These are phyloP conservation scores for Listronotus oregonensis DNA, from an alignment of 1,140 invertebrate species.

Conservation along the genomic window DNA sequence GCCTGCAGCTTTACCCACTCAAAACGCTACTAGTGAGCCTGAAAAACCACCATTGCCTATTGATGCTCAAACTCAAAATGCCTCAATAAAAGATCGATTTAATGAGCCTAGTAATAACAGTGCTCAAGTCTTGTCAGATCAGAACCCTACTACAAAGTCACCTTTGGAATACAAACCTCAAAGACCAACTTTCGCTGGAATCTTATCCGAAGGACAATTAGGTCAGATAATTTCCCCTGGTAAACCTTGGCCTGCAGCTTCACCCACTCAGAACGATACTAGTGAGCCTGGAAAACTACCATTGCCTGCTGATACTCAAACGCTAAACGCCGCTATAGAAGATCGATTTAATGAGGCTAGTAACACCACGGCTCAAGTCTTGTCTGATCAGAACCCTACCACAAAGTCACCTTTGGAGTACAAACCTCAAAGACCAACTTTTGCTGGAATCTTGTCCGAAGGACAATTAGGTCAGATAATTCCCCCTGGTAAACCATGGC, in stretches of 20 bases:
- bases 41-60: not conserved
- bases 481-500: slow-evolving; percentile 21
- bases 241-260: slow-evolving; percentile 29
- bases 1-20: slow-evolving; percentile 10
- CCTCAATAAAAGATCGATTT: not conserved
- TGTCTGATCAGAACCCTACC: not conserved
- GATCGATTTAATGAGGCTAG: slow-evolving; percentile 6
- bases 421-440: slow-evolving; percentile 10
- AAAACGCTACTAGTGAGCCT: too few species aligned
- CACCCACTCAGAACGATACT: not conserved
- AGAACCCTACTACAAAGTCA: not conserved
- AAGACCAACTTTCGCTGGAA: slow-evolving; percentile 25
- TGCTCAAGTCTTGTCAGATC: not conserved
- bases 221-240: slow-evolving; percentile 15
- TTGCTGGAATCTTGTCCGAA: not conserved
- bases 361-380: not conserved
- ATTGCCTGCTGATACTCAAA: not conserved
- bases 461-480: not conserved
- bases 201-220: not conserved
- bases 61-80: not conserved
- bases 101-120: not conserved
- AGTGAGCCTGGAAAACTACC: not conserved
- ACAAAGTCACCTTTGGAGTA: slow-evolving; percentile 6
- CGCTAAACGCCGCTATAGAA: not conserved
- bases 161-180: slow-evolving; percentile 16